phyloP scores from a whole-genome alignment of 2,113 vertebrate species.

The Percopsis transmontana region DNA sequence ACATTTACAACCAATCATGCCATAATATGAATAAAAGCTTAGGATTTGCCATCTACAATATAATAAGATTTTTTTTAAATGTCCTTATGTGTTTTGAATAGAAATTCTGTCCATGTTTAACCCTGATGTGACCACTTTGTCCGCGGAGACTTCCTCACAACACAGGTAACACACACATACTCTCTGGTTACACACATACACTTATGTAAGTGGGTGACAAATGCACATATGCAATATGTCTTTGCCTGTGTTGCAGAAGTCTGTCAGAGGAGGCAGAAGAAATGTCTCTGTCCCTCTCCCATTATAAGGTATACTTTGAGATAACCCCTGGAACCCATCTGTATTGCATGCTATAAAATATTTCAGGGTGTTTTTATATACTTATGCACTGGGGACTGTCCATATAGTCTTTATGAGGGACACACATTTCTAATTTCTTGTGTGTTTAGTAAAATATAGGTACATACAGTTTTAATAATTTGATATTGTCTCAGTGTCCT shows the following conservation, averaged over 20 bases:
- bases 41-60: not conserved
- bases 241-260: slow-evolving; percentile 57
- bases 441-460: too few species aligned
- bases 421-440: too few species aligned
- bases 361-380: not conserved
- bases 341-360: not conserved
- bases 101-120: slow-evolving; percentile 76
- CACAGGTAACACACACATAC: slow-evolving; percentile 48
- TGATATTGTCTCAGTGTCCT: too few species aligned
- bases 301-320: slow-evolving; percentile 58
- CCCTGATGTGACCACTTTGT: slow-evolving; percentile 41
- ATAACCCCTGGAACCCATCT: not conserved
- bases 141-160: slow-evolving; percentile 31
- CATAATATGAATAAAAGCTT: not conserved
- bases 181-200: slow-evolving; percentile 3
- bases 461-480: too few species aligned
- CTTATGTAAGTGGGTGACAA: not conserved
- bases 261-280: slow-evolving; percentile 58
- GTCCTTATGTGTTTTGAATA: slow-evolving; percentile 36
- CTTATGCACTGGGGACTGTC: not conserved
- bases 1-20: not conserved
- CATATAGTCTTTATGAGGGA: not conserved
- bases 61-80: not conserved
- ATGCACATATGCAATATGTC: not conserved
- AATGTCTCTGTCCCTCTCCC: slow-evolving; percentile 41